Conservation (phyloP, 2,797 vertebrate genomes). For the Lacerta viridis region DNA sequence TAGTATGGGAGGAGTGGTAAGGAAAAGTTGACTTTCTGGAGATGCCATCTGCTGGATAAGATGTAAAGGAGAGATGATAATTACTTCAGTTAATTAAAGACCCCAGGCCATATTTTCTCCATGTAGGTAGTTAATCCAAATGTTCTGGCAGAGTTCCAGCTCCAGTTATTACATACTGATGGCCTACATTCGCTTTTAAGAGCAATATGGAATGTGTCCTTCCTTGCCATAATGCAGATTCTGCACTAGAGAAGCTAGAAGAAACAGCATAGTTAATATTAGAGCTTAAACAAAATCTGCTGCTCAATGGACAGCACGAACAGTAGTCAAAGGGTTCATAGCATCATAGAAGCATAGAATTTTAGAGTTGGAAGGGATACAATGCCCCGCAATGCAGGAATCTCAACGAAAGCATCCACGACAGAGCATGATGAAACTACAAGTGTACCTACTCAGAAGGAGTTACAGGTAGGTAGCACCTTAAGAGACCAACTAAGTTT, state of each 20-base stretch:
- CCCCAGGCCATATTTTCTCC: slow-evolving; percentile 42
- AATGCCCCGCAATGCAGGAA: too few species aligned
- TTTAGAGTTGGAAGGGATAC: too few species aligned
- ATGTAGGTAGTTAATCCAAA: slow-evolving; percentile 57
- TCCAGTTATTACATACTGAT: slow-evolving; percentile 55
- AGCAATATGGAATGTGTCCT: slow-evolving; percentile 23
- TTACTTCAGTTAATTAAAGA: slow-evolving; percentile 54
- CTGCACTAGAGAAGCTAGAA: slow-evolving; percentile 10
- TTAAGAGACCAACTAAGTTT: too few species aligned
- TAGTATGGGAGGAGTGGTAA: slow-evolving; percentile 28
- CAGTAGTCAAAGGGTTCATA: too few species aligned
- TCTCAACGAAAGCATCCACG: too few species aligned
- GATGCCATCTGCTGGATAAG: slow-evolving; percentile 48
- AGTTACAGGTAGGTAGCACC: too few species aligned
- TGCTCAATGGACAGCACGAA: slow-evolving; percentile 8
- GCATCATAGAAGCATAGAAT: too few species aligned
- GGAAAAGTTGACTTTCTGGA: slow-evolving; percentile 38
- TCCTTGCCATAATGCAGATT: slow-evolving; percentile 9
- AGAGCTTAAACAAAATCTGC: neutral
- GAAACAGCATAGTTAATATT: neutral
- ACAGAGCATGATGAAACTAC: neutral
- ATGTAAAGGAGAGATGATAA: slow-evolving; percentile 31
- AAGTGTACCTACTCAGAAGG: neutral
- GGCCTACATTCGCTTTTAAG: slow-evolving; percentile 51
- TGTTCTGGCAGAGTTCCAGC: slow-evolving; percentile 67